Base-by-base conservation (phyloP, 2,797 vertebrate species). In the Coregonus sp. region DNA sequence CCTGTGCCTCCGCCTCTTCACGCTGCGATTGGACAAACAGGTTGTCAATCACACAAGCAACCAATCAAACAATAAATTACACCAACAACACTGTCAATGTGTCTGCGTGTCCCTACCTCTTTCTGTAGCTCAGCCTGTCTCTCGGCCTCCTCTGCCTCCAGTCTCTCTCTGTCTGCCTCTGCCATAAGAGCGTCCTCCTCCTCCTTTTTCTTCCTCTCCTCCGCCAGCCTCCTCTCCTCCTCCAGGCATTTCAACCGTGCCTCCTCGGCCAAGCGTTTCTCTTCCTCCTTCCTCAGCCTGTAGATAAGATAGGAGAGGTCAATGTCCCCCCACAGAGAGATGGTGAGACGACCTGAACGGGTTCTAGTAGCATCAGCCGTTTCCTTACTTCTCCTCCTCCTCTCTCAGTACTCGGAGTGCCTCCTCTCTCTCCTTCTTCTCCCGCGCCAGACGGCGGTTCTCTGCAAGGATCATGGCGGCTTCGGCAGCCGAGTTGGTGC, bases 41-140 rank as follows among this genome's bases (percentile, higher is more conserved):
- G 47, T 7, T 5, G 40, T 69, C 72, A 77, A 98, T 96, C 87
- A 96, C 40, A 47, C 40, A 47, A 35, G 50, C 5, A 12, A 9
- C 51, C 56, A 63, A 76, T 65, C 67, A 66, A 35, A 47, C 40
- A 12, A 47, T 47, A 20, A 11, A 31, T 4, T 0, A n/a, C 63
- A 14, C 9, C 29, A 66, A 12, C 61, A 29, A 65, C 11, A 14
- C 52, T 65, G 33, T 25, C 31, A 25, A 1, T 9, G 37, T 47
- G 40, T 47, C 95, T 89, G 97, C 94, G 73, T 96, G 94, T 83
- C 97, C 98, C 65, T 98, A 95, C 95, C 94, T 98, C 96, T 68
- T 88, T 95, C 5, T 95, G 95, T 25, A 95, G 92, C 75, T 95
- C 94, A 0, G 75, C 92, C 5, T 95, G 93, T 16, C 90, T 95